These are phyloP conservation scores for Myiothlypis coronata DNA, from an alignment of 2,797 vertebrate species.

Conservation along the genomic window DNA sequence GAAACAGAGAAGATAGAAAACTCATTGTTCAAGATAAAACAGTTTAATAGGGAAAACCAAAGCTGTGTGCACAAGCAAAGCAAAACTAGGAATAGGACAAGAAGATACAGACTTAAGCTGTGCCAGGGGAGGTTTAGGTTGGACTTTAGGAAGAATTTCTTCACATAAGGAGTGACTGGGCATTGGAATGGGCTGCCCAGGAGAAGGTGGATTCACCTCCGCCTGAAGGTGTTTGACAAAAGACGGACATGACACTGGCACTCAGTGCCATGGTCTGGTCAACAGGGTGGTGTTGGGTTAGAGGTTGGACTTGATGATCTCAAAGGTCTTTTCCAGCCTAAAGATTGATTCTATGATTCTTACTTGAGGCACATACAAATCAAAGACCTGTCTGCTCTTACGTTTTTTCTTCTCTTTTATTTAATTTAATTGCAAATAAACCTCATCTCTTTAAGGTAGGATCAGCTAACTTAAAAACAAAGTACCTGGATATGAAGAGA, in stretches of 20 bases:
- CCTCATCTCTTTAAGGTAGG: not conserved
- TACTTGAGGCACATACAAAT: not conserved
- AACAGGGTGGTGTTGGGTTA: not conserved
- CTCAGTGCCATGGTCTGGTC: not conserved
- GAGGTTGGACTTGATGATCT: not conserved
- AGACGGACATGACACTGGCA: too few relatives aligned
- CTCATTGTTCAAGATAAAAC: not conserved
- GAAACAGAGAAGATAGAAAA: not conserved
- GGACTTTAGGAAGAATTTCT: not conserved
- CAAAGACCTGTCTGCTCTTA: not conserved
- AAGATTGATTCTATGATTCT: not conserved
- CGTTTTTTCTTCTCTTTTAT: not conserved
- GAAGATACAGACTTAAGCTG: not conserved
- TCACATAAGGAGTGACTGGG: not conserved
- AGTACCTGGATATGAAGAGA: not conserved
- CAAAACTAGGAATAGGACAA: not conserved
- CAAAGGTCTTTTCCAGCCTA: not conserved
- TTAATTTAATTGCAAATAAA: not conserved
- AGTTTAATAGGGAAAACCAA: not conserved
- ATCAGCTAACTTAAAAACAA: not conserved
- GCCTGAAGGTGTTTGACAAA: not conserved
- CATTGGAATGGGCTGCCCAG: not conserved
- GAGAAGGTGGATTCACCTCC: not conserved
- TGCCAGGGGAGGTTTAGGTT: accelerated
- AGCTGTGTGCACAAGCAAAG: not conserved